A percentile compares a stretch with the other conserved stretches of the same genome.
phyloP scores from a whole-genome alignment of 2,888 invertebrate genomes.

The Drosophila setosimentum region DNA sequence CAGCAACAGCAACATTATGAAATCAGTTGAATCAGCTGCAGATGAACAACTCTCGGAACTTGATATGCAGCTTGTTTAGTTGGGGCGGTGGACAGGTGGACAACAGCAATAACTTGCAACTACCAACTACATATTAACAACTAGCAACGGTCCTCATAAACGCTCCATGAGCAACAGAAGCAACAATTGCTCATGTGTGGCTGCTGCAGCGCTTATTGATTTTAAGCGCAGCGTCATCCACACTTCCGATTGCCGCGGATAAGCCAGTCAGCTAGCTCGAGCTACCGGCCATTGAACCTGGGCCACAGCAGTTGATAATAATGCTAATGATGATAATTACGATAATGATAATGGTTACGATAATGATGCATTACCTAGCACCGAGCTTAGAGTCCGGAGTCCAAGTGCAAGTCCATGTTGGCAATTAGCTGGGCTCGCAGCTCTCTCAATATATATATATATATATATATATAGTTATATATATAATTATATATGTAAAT shows the following conservation, averaged over 20 bases:
- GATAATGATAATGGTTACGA: conserved; percentile 7
- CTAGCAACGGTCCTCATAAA: conserved; percentile 29
- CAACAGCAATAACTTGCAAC: conserved; percentile 18
- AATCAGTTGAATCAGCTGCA: conserved; percentile 35
- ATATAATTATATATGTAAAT: not conserved
- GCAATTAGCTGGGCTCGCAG: conserved; percentile 43
- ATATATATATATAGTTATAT: not conserved
- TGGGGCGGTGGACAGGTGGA: conserved; percentile 22
- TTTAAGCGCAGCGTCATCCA: conserved; percentile 60
- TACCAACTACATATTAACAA: conserved; percentile 7
- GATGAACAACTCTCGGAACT: conserved; percentile 34
- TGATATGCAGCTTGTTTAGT: conserved; percentile 29
- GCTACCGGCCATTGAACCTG: conserved; percentile 45
- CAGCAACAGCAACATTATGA: conserved; percentile 44
- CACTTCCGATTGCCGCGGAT: conserved; percentile 62
- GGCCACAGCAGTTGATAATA: conserved; percentile 6
- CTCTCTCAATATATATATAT: not conserved
- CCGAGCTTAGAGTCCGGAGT: conserved; percentile 4
- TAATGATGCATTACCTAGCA: not conserved
- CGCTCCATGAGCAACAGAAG: conserved; percentile 32
- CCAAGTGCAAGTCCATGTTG: conserved; percentile 48
- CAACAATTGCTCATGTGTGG: conserved; percentile 55
- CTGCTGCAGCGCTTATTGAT: conserved; percentile 58
- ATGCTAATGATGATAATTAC: conserved; percentile 18
- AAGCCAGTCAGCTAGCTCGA: conserved; percentile 24